Evolutionary conservation across 2,797 vertebrate genomes (phyloP).

Genomic region (Ptychobarbus kaznakovi): DNA sequence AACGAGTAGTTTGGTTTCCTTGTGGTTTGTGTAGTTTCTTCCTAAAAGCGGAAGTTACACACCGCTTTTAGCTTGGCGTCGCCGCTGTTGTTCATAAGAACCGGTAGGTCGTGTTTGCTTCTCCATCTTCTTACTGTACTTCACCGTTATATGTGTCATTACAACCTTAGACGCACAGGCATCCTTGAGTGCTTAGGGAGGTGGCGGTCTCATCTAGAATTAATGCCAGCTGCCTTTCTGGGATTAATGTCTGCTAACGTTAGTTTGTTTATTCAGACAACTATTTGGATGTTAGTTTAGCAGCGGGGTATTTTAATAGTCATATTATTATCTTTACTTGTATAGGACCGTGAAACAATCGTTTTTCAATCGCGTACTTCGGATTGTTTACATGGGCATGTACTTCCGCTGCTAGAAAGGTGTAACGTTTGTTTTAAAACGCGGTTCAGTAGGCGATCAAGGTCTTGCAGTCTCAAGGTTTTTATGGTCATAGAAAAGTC

Average conservation of each 20-base stretch:
- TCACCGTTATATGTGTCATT: neutral
- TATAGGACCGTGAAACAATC: neutral
- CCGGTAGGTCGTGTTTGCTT: conserved; percentile 29
- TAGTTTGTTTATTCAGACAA: conserved; percentile 2
- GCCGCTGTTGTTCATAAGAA: neutral
- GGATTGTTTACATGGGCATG: conserved; percentile 16
- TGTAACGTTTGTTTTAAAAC: conserved; percentile 5
- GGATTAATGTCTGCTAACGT: neutral
- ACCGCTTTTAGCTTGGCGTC: neutral
- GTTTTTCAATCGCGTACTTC: neutral
- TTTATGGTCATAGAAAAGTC: neutral
- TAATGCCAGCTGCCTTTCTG: neutral
- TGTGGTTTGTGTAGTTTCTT: conserved; percentile 12
- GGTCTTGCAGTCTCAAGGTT: neutral
- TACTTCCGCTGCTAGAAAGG: conserved; percentile 21
- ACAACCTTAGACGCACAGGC: neutral
- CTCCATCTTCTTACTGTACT: neutral
- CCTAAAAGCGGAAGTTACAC: conserved; percentile 38
- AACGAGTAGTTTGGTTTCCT: conserved; percentile 15
- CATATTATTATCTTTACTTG: neutral
- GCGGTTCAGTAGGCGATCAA: neutral
- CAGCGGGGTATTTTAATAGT: neutral
- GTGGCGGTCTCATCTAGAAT: neutral
- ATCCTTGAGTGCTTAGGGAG: neutral
- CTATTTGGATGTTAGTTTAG: neutral